Percentiles rank a stretch among this genome's conserved stretches.
Conservation (phyloP, 1,140 invertebrate species). For the Diabrotica undecimpunctata region DNA sequence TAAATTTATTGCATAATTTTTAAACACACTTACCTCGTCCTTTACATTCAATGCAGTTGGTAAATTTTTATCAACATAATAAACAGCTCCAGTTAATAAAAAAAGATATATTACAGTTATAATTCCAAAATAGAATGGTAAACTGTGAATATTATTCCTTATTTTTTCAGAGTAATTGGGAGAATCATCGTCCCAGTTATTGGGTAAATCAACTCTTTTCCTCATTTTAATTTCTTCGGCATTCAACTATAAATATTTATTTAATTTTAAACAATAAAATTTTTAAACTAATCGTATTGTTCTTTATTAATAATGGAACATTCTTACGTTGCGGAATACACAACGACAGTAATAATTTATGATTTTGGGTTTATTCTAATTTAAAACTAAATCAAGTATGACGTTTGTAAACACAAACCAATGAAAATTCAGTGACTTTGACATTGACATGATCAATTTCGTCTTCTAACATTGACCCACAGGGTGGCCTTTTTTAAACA, state of each 20-base stretch:
- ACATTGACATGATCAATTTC: no score
- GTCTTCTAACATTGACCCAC: no score
- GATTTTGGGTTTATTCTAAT: no score
- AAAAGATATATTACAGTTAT: not conserved
- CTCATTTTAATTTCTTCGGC: not conserved
- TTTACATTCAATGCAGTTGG: not conserved
- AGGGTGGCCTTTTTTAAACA: no score
- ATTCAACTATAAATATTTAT: not conserved
- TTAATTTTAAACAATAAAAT: not conserved
- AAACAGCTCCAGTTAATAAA: not conserved
- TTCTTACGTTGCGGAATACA: no score
- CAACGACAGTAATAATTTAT: no score
- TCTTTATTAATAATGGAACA: no score
- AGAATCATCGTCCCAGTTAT: not conserved
- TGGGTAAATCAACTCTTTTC: not conserved
- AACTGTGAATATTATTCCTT: conserved; percentile 9
- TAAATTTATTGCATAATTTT: not conserved
- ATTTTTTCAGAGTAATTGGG: not conserved
- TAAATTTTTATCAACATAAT: not conserved
- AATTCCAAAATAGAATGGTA: not conserved
- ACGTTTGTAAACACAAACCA: no score
- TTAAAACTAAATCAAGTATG: no score
- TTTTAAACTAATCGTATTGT: no score
- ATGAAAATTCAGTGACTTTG: no score
- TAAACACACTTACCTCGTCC: not conserved